Conservation (phyloP, 92 coral and sea anemone genomes). For the Anthopleura xanthogrammica region DNA sequence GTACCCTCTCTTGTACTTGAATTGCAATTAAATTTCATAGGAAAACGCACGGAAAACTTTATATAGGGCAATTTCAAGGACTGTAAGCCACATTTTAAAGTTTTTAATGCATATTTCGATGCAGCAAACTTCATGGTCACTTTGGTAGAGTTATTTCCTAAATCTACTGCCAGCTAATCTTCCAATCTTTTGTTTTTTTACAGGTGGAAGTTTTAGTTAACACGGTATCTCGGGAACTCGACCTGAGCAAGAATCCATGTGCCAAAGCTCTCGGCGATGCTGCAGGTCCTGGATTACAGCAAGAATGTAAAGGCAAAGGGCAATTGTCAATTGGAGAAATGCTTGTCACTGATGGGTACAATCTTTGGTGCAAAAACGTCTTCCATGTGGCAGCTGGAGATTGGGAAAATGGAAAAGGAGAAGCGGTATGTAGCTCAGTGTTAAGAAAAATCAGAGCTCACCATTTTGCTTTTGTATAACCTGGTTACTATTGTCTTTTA, state of each 20-base stretch:
- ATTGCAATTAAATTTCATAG: too few species aligned
- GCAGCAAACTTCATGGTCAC: too few species aligned
- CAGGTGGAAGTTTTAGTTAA: conserved; percentile 63
- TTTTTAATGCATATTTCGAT: too few species aligned
- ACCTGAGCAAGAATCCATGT: conserved; percentile 57
- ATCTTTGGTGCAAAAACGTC: conserved; percentile 47
- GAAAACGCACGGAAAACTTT: too few species aligned
- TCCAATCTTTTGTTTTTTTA: neutral
- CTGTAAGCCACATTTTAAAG: too few species aligned
- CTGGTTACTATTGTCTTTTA: too few species aligned
- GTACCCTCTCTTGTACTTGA: too few species aligned
- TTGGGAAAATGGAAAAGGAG: conserved; percentile 50
- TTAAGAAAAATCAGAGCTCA: too few species aligned
- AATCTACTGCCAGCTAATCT: too few species aligned
- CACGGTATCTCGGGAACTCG: conserved; percentile 48
- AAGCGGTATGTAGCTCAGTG: conserved; percentile 28
- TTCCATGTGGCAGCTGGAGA: conserved; percentile 39
- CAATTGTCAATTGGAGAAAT: conserved; percentile 35
- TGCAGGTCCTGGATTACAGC: conserved; percentile 64
- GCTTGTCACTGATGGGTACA: conserved; percentile 43
- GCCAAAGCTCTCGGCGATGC: conserved; percentile 60
- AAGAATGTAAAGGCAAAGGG: conserved; percentile 45
- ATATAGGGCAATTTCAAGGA: too few species aligned
- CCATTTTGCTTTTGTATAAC: too few species aligned
- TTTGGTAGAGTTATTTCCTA: too few species aligned